Conservation (phyloP, 2,113 vertebrate genomes). For the Gallinago jamesoni region DNA sequence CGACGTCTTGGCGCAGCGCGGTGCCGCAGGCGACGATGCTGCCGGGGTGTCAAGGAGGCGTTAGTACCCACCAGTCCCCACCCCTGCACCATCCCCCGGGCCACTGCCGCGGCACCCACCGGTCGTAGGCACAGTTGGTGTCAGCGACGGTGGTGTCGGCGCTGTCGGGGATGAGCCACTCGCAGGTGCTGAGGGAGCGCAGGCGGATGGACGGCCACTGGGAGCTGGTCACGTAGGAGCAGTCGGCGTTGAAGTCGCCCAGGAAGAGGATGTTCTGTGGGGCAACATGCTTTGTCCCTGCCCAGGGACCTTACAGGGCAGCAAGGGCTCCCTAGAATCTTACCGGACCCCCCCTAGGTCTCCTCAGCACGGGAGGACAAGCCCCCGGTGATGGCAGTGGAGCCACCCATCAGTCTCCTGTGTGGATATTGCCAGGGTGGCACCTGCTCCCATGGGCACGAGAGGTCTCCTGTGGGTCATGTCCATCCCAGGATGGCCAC, state of each 20-base stretch:
- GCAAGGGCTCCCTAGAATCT: background rate
- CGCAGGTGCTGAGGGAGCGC: fast-evolving
- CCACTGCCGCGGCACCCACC: fast-evolving
- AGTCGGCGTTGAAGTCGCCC: constrained; percentile 44
- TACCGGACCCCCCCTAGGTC: fast-evolving
- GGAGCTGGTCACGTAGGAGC: background rate
- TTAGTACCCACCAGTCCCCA: fast-evolving
- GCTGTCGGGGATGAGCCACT: background rate
- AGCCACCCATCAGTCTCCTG: background rate
- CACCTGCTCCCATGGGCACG: fast-evolving
- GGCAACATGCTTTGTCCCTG: background rate
- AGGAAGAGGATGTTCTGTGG: constrained; percentile 13
- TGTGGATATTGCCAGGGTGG: background rate
- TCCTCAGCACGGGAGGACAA: background rate
- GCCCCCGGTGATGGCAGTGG: background rate
- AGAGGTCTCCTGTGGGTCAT: fast-evolving
- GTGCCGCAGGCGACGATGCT: constrained; percentile 32
- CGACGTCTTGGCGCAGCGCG: background rate
- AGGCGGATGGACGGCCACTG: background rate
- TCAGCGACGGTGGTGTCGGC: background rate
- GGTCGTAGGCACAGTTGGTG: background rate
- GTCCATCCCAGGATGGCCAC: fast-evolving
- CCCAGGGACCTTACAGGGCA: fast-evolving
- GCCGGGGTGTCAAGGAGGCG: fast-evolving
- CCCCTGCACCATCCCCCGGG: fast-evolving